These are phyloP conservation scores for Riparia riparia DNA, from an alignment of 2,113 vertebrate species.

Conservation along the genomic window DNA sequence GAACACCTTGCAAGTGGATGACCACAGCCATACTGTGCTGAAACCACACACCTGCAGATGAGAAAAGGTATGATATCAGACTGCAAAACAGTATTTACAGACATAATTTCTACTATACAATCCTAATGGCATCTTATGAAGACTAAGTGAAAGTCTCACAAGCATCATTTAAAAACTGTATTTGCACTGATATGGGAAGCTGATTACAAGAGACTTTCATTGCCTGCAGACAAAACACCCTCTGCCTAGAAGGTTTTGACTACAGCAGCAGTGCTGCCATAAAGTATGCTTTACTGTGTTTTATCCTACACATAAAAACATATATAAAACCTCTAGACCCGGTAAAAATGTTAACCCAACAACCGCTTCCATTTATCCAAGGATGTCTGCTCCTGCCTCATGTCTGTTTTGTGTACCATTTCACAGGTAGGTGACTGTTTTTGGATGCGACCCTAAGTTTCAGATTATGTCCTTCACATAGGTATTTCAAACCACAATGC, in stretches of 20 bases:
- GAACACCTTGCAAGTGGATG: slow-evolving; percentile 95
- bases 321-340: neutral
- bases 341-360: neutral
- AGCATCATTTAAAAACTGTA: neutral
- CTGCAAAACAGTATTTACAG: slow-evolving; percentile 57
- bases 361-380: neutral
- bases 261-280: neutral
- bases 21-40: slow-evolving; percentile 96
- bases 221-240: neutral
- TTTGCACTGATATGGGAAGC: neutral
- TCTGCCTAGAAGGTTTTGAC: neutral
- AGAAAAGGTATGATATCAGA: slow-evolving; percentile 91
- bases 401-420: neutral
- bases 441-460: rapidly evolving
- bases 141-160: neutral
- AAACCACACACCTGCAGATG: slow-evolving; percentile 92
- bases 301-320: neutral
- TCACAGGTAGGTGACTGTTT: neutral
- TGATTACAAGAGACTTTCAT: neutral
- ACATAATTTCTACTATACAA: slow-evolving; percentile 31
- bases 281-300: neutral
- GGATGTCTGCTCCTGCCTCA: neutral
- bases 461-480: neutral
- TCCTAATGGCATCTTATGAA: slow-evolving; percentile 12
- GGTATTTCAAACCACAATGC: neutral